These are phyloP conservation scores for Rhyacichthys aspro DNA, from an alignment of 2,797 vertebrate genomes.

Conservation along the genomic window DNA sequence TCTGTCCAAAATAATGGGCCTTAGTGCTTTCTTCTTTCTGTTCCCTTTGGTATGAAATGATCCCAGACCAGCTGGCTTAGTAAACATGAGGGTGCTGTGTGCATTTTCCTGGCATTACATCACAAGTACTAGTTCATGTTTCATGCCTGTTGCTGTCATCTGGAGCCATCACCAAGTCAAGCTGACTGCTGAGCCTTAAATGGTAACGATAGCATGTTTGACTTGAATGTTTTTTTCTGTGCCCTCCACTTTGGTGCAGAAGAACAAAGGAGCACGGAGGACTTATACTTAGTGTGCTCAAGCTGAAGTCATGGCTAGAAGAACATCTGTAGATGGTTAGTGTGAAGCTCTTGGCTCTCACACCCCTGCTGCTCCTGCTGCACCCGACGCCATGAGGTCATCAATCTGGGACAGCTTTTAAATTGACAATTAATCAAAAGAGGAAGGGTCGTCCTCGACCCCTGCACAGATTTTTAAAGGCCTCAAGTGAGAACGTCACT, in stretches of 20 bases:
- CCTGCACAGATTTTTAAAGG: conserved; percentile 48
- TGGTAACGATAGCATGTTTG: conserved; percentile 22
- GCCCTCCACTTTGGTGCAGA: conserved; percentile 21
- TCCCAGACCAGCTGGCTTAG: conserved; percentile 29
- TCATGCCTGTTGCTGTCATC: conserved; percentile 32
- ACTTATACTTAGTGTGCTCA: conserved; percentile 25
- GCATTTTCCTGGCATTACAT: conserved; percentile 48
- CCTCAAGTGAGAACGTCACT: conserved; percentile 76
- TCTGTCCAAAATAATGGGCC: background rate
- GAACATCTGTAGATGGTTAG: conserved; percentile 85
- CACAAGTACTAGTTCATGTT: conserved; percentile 34
- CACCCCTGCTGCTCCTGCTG: conserved; percentile 66
- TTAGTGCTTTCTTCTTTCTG: conserved; percentile 13
- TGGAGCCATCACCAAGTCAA: conserved; percentile 16
- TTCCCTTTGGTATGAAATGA: conserved; percentile 24
- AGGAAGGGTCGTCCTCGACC: conserved; percentile 25
- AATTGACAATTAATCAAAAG: conserved; percentile 57
- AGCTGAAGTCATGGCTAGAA: conserved; percentile 73
- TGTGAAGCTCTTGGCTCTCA: conserved; percentile 62
- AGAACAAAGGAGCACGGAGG: conserved; percentile 47
- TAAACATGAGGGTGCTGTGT: conserved; percentile 19
- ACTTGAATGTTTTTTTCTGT: conserved; percentile 10
- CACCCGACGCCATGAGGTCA: conserved; percentile 74
- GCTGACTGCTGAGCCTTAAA: conserved; percentile 24
- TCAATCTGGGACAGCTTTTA: conserved; percentile 66